These are phyloP conservation scores for Caenorhabditis latens DNA, from an alignment of 1,140 invertebrate species.

Conservation along the genomic window DNA sequence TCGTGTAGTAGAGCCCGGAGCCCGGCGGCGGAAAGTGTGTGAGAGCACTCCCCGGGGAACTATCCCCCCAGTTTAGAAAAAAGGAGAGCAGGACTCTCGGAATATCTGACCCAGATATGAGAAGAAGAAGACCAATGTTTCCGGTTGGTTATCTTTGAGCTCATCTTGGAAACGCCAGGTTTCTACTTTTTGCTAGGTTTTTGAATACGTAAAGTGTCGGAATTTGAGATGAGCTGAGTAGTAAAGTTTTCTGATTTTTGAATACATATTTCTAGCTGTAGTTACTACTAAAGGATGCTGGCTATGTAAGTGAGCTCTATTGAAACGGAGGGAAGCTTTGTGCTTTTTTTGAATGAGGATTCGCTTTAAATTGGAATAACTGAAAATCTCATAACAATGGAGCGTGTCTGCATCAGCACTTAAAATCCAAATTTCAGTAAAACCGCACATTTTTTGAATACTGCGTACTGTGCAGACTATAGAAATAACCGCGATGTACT, in stretches of 20 bases:
- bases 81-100: background rate
- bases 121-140: constrained; percentile 12
- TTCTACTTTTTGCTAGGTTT: background rate
- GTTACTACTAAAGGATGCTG: no score
- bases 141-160: constrained; percentile 52
- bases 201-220: constrained; percentile 10
- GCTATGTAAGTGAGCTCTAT: no score
- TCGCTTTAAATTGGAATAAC: no score
- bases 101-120: constrained; percentile 42
- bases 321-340: no score
- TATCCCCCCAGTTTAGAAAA: constrained; percentile 1
- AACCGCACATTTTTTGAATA: no score
- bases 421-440: no score
- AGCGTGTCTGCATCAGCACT: no score
- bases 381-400: no score
- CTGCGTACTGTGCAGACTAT: no score
- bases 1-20: constrained; percentile 5
- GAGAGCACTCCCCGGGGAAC: constrained; percentile 31
- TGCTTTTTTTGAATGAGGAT: no score
- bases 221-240: background rate
- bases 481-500: no score
- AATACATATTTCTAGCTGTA: background rate
- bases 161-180: background rate
- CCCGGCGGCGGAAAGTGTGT: background rate
- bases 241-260: background rate